Conservation (phyloP, 1,140 invertebrate species). For the Drosophila nikananu region DNA sequence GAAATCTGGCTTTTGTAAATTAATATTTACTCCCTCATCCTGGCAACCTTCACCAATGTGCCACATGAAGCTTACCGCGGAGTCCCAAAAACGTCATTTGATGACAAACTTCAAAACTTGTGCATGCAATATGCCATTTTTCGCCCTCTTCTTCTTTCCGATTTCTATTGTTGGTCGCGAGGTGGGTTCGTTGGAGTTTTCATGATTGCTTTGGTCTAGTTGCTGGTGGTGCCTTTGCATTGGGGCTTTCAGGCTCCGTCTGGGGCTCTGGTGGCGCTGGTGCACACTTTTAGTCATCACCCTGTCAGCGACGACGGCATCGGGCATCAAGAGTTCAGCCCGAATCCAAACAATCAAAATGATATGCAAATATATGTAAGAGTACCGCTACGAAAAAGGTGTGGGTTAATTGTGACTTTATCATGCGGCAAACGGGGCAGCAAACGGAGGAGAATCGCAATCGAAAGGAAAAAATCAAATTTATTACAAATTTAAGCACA, state of each 20-base stretch:
- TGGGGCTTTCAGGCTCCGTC: slow-evolving; percentile 1
- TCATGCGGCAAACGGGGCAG: slow-evolving; percentile 58
- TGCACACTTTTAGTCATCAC: slow-evolving; percentile 79
- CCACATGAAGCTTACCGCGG: slow-evolving; percentile 34
- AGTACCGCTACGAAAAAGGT: slow-evolving; percentile 84
- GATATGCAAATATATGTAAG: slow-evolving; percentile 84
- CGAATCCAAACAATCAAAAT: slow-evolving; percentile 81
- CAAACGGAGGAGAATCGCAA: slow-evolving; percentile 66
- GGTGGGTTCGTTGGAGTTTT: slow-evolving; percentile 51
- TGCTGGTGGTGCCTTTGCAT: slow-evolving; percentile 25
- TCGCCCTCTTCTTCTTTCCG: slow-evolving; percentile 31
- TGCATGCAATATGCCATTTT: slow-evolving; percentile 71
- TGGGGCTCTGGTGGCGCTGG: slow-evolving; percentile 42
- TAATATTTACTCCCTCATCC: neutral
- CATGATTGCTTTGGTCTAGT: slow-evolving; percentile 71
- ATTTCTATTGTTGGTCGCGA: slow-evolving; percentile 54
- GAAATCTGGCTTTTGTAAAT: neutral
- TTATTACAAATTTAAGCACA: slow-evolving; percentile 84
- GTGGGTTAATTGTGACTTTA: slow-evolving; percentile 85
- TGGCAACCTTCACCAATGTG: slow-evolving; percentile 40
- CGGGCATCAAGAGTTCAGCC: slow-evolving; percentile 53
- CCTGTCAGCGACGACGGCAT: slow-evolving; percentile 55
- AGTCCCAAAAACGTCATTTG: slow-evolving; percentile 69
- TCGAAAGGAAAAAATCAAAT: slow-evolving; percentile 84
- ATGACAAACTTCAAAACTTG: slow-evolving; percentile 79